Percentiles rank a stretch among this genome's conserved stretches.
These are phyloP conservation scores for Chromis chromis DNA, from an alignment of 2,797 vertebrate genomes.

Conservation along the genomic window DNA sequence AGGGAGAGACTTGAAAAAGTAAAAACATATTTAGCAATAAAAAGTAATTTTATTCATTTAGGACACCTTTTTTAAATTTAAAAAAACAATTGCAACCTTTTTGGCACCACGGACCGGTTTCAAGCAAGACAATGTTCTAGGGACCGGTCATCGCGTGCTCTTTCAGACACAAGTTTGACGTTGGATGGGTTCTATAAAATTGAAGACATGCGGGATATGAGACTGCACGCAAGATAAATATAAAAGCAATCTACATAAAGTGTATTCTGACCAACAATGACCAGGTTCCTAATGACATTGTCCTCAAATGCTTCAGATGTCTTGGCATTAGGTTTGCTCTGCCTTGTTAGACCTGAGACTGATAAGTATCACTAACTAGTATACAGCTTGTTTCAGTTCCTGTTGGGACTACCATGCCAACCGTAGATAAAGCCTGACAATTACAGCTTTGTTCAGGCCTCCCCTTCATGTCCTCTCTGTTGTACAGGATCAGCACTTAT, in stretches of 20 bases:
- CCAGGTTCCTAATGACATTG: background rate
- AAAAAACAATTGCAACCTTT: too few relatives aligned
- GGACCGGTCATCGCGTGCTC: too few relatives aligned
- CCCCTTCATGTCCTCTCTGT: constrained; percentile 39
- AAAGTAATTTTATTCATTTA: too few relatives aligned
- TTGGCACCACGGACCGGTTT: too few relatives aligned
- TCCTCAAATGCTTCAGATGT: constrained; percentile 1
- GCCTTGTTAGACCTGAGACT: constrained; percentile 20
- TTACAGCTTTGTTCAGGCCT: constrained; percentile 57
- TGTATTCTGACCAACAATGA: background rate
- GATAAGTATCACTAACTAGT: constrained; percentile 45
- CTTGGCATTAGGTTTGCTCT: background rate
- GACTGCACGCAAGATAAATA: background rate
- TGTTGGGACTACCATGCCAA: constrained; percentile 38
- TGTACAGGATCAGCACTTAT: constrained; percentile 58
- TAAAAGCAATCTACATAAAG: background rate
- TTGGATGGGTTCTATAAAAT: too few relatives aligned
- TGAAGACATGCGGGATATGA: background rate
- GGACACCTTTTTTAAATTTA: too few relatives aligned
- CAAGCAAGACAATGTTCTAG: too few relatives aligned
- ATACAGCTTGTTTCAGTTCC: constrained; percentile 60
- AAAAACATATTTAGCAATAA: too few relatives aligned
- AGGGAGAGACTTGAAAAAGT: too few relatives aligned
- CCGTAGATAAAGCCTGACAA: constrained; percentile 64
- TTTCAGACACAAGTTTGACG: background rate